These are phyloP conservation scores for Protaetia brevitarsis DNA, from an alignment of 1,140 invertebrate species.

Conservation along the genomic window DNA sequence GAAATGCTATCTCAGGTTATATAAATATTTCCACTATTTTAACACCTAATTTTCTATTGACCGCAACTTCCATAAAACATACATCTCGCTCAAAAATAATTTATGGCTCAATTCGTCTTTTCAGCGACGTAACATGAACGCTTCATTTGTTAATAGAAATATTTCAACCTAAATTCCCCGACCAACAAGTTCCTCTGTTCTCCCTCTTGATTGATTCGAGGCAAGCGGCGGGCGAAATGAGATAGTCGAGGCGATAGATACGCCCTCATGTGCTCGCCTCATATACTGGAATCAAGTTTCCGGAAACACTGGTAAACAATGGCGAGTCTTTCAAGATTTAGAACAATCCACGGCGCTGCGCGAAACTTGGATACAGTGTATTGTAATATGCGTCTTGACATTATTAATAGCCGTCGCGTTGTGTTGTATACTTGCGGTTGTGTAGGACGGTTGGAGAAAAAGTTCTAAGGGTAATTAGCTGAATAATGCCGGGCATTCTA, in stretches of 20 bases:
- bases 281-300: neutral
- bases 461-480: neutral
- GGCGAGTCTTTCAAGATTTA: neutral
- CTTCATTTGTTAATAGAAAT: slow-evolving; percentile 13
- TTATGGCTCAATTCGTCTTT: slow-evolving; percentile 5
- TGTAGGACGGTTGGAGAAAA: neutral
- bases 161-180: slow-evolving; percentile 1
- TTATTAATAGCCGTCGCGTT: neutral
- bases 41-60: too few species aligned
- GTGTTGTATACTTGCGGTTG: neutral
- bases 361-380: slow-evolving; percentile 6
- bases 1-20: too few species aligned
- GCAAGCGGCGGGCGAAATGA: neutral
- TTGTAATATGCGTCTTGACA: slow-evolving; percentile 3
- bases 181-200: slow-evolving; percentile 3
- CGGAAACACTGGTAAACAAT: neutral
- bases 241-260: neutral
- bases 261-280: neutral
- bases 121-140: slow-evolving; percentile 3
- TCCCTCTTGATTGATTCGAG: neutral
- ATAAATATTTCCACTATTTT: too few species aligned
- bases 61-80: neutral
- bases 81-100: neutral
- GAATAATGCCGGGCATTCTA: too few species aligned
- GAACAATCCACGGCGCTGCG: neutral